phyloP scores from a whole-genome alignment of 2,888 invertebrate species.

The Calameuta filiformis region DNA sequence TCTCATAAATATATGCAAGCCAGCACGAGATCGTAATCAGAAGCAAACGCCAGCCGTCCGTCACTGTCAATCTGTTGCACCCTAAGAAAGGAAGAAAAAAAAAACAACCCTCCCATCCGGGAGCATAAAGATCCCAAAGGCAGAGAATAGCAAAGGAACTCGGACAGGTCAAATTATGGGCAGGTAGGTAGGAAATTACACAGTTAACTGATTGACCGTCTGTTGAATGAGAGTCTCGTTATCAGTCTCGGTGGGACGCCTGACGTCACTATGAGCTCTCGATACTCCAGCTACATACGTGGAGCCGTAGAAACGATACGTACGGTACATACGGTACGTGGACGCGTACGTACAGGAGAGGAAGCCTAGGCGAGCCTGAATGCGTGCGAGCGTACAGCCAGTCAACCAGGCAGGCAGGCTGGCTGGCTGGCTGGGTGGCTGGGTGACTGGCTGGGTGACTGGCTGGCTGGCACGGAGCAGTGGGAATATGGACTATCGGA shows the following conservation, averaged over 20 bases:
- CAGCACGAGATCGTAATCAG: constrained; percentile 51
- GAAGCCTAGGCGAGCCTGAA: background rate
- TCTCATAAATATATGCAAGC: background rate
- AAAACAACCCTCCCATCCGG: background rate
- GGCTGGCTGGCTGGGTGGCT: no score
- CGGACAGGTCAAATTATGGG: background rate
- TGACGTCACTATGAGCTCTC: background rate
- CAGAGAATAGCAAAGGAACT: background rate
- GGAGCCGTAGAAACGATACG: background rate
- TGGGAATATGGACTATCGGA: background rate
- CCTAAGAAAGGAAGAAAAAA: background rate
- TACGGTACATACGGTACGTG: background rate
- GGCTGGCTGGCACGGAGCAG: background rate
- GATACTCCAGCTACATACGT: background rate
- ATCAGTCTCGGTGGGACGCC: background rate
- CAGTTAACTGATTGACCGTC: background rate
- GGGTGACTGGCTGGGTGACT: background rate
- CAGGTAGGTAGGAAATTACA: background rate
- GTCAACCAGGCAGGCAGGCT: background rate
- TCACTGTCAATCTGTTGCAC: constrained; percentile 27
- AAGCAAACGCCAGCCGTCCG: constrained; percentile 42
- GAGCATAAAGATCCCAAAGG: background rate
- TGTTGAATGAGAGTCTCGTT: background rate
- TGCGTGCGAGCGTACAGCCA: background rate
- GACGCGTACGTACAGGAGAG: background rate